A percentile compares a stretch with the other conserved stretches of the same genome.
Conservation (phyloP, 2,113 vertebrate genomes). For the Syrrhaptes paradoxus region DNA sequence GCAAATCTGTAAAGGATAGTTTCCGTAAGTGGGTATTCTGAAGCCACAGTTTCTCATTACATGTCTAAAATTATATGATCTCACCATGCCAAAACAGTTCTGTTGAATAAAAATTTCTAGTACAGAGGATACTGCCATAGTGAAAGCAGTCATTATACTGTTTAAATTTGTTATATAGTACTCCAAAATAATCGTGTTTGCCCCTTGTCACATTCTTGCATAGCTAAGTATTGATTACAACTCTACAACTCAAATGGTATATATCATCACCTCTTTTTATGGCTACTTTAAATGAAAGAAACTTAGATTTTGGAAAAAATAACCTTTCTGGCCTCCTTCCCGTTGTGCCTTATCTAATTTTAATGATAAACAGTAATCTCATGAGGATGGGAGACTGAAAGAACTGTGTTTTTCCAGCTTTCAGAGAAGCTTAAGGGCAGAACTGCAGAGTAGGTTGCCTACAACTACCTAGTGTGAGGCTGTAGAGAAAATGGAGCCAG, state of each 20-base stretch:
- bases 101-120: not conserved
- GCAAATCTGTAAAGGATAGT: not conserved
- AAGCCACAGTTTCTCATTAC: not conserved
- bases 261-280: not conserved
- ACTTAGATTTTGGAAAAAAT: not conserved
- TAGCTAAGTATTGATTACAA: not conserved
- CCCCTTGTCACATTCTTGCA: not conserved
- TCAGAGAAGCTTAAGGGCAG: not conserved
- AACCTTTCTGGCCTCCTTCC: not conserved
- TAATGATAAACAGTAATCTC: not conserved
- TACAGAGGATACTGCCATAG: not conserved
- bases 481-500: not conserved
- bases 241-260: not conserved
- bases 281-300: not conserved
- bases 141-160: not conserved
- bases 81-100: not conserved
- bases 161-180: not conserved
- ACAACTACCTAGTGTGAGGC: fast-evolving
- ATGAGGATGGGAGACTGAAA: not conserved
- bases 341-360: not conserved
- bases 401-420: not conserved
- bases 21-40: not conserved
- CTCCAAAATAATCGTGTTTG: not conserved
- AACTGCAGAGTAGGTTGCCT: not conserved
- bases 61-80: not conserved